These are phyloP conservation scores for Podarcis muralis DNA, from an alignment of 2,113 vertebrate genomes.

Conservation along the genomic window DNA sequence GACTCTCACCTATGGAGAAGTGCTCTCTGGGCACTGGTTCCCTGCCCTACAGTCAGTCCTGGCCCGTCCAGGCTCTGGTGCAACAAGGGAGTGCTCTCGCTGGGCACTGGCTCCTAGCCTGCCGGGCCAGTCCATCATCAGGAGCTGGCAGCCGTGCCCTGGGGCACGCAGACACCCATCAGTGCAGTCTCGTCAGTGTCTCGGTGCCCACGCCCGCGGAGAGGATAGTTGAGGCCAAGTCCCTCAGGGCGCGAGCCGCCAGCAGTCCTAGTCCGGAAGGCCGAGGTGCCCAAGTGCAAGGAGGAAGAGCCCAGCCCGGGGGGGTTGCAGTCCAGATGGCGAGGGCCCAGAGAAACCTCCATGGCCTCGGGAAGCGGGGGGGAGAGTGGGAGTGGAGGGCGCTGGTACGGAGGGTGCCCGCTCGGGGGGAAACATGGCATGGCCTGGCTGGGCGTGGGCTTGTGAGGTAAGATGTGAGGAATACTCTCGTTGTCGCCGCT, in stretches of 20 bases:
- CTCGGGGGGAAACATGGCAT: conserved; percentile 82
- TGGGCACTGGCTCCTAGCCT: conserved; percentile 29
- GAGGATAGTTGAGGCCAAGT: conserved; percentile 62
- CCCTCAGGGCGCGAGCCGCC: conserved; percentile 55
- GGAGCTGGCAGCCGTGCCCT: conserved; percentile 89
- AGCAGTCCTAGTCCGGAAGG: conserved; percentile 94
- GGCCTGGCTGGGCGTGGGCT: conserved; percentile 86
- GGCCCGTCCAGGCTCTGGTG: conserved; percentile 40
- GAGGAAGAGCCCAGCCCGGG: conserved; percentile 80
- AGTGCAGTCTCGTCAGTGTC: conserved; percentile 81
- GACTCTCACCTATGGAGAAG: conserved; percentile 22
- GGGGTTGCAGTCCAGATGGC: conserved; percentile 80
- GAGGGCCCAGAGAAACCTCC: conserved; percentile 84
- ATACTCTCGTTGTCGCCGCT: conserved; percentile 73
- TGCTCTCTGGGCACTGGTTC: conserved; percentile 28
- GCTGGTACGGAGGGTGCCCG: conserved; percentile 74
- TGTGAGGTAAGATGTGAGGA: conserved; percentile 89
- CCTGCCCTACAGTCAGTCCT: conserved; percentile 39
- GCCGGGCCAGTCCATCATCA: conserved; percentile 80
- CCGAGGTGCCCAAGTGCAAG: conserved; percentile 87
- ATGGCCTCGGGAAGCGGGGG: conserved; percentile 86
- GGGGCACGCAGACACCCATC: conserved; percentile 79
- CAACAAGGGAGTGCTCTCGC: conserved; percentile 24
- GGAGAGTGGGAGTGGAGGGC: conserved; percentile 69
- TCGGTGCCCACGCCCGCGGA: conserved; percentile 73